A percentile compares a stretch with the other conserved stretches of the same genome.
Conservation (phyloP, 2,797 vertebrate species). For the Octomys mimax region DNA sequence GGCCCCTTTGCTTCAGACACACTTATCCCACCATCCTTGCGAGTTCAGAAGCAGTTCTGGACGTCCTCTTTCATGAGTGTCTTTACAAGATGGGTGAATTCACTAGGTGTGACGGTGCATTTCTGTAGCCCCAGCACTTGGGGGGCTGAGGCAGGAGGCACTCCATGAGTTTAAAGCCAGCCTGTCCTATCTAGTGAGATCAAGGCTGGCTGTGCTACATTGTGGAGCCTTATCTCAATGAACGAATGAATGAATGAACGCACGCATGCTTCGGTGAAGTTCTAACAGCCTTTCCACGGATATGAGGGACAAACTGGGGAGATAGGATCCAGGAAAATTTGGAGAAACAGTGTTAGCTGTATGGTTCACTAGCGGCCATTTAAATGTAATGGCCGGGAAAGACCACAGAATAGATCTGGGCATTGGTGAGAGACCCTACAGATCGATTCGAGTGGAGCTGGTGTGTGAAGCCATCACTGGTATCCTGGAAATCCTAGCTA, state of each 20-base stretch:
- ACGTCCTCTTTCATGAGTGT: not conserved
- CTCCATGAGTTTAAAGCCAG: not conserved
- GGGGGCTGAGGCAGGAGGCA: not conserved
- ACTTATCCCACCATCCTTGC: not conserved
- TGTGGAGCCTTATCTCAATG: not conserved
- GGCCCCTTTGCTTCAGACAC: not conserved
- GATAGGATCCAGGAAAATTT: not conserved
- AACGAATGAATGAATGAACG: not conserved
- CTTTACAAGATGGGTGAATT: not conserved
- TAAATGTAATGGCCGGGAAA: not conserved
- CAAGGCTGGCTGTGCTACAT: not conserved
- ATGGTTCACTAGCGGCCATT: not conserved
- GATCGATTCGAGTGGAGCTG: too few relatives aligned
- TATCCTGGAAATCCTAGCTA: not conserved
- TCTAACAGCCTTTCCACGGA: not conserved
- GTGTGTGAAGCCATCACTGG: not conserved
- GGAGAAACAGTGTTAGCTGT: not conserved
- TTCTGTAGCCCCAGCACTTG: not conserved
- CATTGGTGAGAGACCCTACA: not conserved
- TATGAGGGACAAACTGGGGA: not conserved
- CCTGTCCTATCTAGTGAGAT: not conserved
- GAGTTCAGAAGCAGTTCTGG: not conserved
- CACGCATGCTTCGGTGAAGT: not conserved
- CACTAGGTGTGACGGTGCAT: not conserved
- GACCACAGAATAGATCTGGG: not conserved